phyloP scores from a whole-genome alignment of 2,797 vertebrate species.

The Falco cherrug region DNA sequence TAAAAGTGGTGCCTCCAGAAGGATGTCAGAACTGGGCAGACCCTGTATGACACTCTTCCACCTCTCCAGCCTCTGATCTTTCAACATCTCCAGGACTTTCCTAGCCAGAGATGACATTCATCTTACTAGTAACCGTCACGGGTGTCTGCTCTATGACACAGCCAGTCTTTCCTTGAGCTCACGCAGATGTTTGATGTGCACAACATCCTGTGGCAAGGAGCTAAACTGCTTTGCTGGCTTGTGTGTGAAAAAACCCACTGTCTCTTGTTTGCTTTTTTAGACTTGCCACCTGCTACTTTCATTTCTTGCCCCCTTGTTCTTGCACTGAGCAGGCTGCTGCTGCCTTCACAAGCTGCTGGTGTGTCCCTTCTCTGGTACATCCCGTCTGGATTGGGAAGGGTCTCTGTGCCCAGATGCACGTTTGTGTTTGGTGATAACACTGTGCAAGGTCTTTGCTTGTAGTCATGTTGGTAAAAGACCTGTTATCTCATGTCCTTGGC shows the following conservation, averaged over 20 bases:
- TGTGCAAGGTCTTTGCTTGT: not conserved
- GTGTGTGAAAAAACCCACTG: not conserved
- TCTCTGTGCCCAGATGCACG: not conserved
- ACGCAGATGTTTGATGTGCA: fast-evolving
- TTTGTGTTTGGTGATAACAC: not conserved
- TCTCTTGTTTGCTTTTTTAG: not conserved
- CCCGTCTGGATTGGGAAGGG: not conserved
- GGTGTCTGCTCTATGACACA: not conserved
- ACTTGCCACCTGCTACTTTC: not conserved
- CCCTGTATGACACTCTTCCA: not conserved
- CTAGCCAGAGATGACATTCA: not conserved
- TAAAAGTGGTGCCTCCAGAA: not conserved
- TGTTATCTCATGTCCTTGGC: not conserved
- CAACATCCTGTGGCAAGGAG: not conserved
- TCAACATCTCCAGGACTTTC: not conserved
- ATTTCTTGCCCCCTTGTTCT: not conserved
- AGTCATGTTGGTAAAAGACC: not conserved
- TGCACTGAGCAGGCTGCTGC: not conserved
- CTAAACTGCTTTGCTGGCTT: fast-evolving
- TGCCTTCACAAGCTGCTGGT: not conserved
- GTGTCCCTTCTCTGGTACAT: not conserved
- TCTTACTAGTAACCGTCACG: not conserved
- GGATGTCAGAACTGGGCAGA: not conserved
- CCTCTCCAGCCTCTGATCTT: not conserved
- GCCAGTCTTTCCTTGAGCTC: not conserved